phyloP scores from a whole-genome alignment of 1,140 invertebrate genomes.

The Bombus turneri region DNA sequence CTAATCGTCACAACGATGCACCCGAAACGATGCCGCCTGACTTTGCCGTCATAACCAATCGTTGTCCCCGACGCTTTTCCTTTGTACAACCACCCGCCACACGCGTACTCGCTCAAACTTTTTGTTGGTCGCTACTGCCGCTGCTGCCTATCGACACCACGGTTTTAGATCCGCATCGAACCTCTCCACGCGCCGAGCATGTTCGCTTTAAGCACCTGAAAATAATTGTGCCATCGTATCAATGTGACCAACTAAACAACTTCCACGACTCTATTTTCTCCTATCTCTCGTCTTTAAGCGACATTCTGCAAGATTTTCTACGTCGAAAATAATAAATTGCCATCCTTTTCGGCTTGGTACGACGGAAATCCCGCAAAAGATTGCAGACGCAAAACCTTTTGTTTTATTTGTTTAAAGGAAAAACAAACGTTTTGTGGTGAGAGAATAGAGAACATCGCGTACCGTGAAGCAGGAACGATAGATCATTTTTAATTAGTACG shows the following conservation, averaged over 20 bases:
- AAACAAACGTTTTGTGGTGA: neutral
- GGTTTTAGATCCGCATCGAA: slow-evolving; percentile 6
- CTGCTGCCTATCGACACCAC: slow-evolving; percentile 15
- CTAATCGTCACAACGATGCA: slow-evolving; percentile 60
- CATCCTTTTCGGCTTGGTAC: no score
- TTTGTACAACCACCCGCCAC: neutral
- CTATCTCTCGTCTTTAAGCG: neutral
- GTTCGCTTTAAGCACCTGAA: slow-evolving; percentile 49
- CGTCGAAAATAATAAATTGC: neutral
- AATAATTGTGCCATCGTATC: slow-evolving; percentile 48
- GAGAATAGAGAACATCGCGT: neutral
- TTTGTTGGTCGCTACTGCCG: neutral
- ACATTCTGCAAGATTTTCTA: neutral
- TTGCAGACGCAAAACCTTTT: neutral
- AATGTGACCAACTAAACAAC: neutral
- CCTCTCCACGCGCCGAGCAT: slow-evolving; percentile 45
- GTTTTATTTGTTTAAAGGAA: neutral
- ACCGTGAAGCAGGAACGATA: neutral
- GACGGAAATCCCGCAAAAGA: neutral
- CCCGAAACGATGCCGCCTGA: slow-evolving; percentile 69
- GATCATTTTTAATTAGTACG: neutral
- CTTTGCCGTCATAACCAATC: slow-evolving; percentile 76
- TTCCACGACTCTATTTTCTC: neutral
- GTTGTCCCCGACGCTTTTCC: slow-evolving; percentile 28
- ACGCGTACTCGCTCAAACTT: slow-evolving; percentile 10